Evolutionary conservation across 2,113 vertebrate genomes (phyloP).

Genomic region (Hystrix brachyura): DNA sequence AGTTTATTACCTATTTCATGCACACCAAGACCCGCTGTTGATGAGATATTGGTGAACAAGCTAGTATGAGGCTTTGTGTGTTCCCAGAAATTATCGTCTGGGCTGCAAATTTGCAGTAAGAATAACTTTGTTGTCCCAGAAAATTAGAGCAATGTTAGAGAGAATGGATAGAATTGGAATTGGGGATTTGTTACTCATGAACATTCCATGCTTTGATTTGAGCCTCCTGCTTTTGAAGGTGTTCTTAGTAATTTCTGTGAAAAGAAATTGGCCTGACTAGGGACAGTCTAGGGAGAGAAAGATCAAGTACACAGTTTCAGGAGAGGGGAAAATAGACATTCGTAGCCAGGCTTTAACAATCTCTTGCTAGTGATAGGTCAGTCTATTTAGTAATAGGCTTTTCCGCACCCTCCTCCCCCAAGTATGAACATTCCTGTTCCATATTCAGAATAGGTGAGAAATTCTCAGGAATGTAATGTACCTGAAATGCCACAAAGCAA

Average conservation of each 20-base stretch:
- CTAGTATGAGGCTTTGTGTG: neutral
- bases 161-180: neutral
- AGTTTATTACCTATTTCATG: constrained; percentile 79
- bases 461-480: neutral
- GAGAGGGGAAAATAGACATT: neutral
- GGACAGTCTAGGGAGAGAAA: neutral
- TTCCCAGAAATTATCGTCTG: constrained; percentile 44
- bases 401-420: accelerated
- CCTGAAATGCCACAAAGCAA: neutral
- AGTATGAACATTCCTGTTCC: neutral
- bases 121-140: constrained; percentile 66
- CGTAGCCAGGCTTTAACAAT: neutral
- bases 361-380: neutral
- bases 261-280: neutral
- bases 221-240: constrained; percentile 27
- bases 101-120: constrained; percentile 62
- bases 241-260: neutral
- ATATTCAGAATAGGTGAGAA: neutral
- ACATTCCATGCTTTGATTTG: neutral
- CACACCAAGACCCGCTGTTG: constrained; percentile 71
- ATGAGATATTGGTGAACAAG: constrained; percentile 61
- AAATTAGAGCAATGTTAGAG: constrained; percentile 61
- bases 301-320: neutral
- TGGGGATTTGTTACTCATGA: neutral
- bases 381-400: neutral